Base-by-base conservation (phyloP, 2,113 vertebrate genomes). In the Hydropotes inermis region DNA sequence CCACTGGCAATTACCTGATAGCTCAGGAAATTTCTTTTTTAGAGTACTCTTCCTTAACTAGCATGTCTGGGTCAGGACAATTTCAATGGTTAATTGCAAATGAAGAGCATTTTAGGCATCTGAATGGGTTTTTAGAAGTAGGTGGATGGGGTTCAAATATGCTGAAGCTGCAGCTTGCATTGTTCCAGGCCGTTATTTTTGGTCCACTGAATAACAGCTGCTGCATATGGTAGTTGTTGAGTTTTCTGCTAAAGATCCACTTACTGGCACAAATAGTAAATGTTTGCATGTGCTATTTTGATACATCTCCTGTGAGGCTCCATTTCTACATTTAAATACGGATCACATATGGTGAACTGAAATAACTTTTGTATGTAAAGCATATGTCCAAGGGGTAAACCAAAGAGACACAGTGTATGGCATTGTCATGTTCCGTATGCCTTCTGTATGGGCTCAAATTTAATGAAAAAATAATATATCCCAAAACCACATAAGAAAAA, bases 321-420 rank as follows among this genome's bases (percentile, higher is more conserved):
- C 94, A 93, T 96, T 97, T 98, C 97, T 95, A 93, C 97, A n/a
- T 97, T 98, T 96, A 96, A 97, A 97, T 96, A 97, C 85, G 97
- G 98, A 98, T 98, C 98, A 94, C 94, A 64, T n/a, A 86, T 6
- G 88, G 98, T 91, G 91, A 97, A 94, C 91, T 19, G 67, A 98
- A 98, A 97, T 97, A 98, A 87, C 95, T 64, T 98, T 94, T 98
- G 98, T 95, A 98, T 98, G 97, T 97, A 90, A 85, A 91, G 96
- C 95, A 45, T 97, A 97, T 95, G 98, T 95, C 87, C 94, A 60
- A 92, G 97, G 97, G 97, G 98, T 98, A 98, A 97, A 98, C 96
- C 98, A 97, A 28, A 10, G 64, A 61, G 97, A 98, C 96, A 92
- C 36, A 84, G 92, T 96, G 93, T 21, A 91, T 76, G 97, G 93